These are phyloP conservation scores for Anoplius nigerrimus DNA, from an alignment of 2,888 invertebrate genomes.

Conservation along the genomic window DNA sequence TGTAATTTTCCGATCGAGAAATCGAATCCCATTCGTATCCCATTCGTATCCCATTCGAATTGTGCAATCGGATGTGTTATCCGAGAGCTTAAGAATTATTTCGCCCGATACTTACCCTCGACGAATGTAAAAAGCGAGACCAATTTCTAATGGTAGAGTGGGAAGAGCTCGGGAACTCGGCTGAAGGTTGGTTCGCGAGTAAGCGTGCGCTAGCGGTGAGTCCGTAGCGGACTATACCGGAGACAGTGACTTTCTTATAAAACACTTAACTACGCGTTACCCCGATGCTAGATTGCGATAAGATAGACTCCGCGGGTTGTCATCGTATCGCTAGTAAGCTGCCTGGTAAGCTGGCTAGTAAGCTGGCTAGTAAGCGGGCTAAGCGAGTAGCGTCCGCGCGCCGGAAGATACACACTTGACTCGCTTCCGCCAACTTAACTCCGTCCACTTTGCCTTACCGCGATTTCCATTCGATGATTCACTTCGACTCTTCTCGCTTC, in stretches of 20 bases:
- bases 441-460: slow-evolving; percentile 1
- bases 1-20: no score
- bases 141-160: slow-evolving; percentile 47
- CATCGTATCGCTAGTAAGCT: slow-evolving; percentile 41
- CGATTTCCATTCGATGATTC: slow-evolving; percentile 11
- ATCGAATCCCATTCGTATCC: no score
- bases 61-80: no score
- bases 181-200: neutral
- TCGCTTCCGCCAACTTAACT: slow-evolving; percentile 19
- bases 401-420: slow-evolving; percentile 22
- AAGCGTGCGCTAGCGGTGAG: neutral
- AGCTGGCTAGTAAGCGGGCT: neutral
- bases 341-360: slow-evolving; percentile 8
- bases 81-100: slow-evolving; percentile 1
- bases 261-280: slow-evolving; percentile 41
- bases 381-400: slow-evolving; percentile 4
- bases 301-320: slow-evolving; percentile 49
- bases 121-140: slow-evolving; percentile 38
- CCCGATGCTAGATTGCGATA: slow-evolving; percentile 51
- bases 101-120: slow-evolving; percentile 24
- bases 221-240: slow-evolving; percentile 6
- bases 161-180: neutral
- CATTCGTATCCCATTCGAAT: no score
- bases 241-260: slow-evolving; percentile 28
- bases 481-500: neutral